phyloP scores from a whole-genome alignment of 2,113 vertebrate species.

The Engystomops pustulosus region DNA sequence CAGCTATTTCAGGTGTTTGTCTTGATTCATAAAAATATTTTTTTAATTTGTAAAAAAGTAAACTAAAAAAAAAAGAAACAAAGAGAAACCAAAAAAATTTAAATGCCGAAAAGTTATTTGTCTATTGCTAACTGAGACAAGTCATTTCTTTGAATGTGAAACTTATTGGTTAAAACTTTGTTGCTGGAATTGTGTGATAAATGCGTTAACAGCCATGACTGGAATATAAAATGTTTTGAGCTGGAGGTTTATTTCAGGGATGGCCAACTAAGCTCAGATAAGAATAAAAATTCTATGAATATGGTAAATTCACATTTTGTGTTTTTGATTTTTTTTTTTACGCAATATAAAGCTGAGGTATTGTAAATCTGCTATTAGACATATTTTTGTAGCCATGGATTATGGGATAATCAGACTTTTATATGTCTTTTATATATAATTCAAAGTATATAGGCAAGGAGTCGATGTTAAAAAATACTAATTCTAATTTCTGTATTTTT shows the following conservation, averaged over 20 bases:
- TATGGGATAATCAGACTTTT: background rate
- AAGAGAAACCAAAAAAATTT: no score
- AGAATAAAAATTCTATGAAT: slow-evolving; percentile 49
- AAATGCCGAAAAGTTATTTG: slow-evolving; percentile 17
- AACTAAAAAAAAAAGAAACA: no score
- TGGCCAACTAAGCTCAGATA: slow-evolving; percentile 45
- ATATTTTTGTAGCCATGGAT: background rate
- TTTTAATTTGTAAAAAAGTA: slow-evolving; percentile 9
- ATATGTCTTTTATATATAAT: background rate
- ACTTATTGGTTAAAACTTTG: background rate
- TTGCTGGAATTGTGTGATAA: slow-evolving; percentile 45
- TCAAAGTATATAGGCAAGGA: no score
- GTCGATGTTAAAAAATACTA: background rate
- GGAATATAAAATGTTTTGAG: slow-evolving; percentile 7
- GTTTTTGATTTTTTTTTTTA: background rate
- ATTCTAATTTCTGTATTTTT: background rate
- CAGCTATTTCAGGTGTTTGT: slow-evolving; percentile 45
- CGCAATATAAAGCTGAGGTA: background rate
- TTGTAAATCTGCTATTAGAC: slow-evolving; percentile 10
- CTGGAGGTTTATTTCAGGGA: slow-evolving; percentile 53
- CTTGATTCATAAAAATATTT: slow-evolving; percentile 48
- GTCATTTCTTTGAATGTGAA: slow-evolving; percentile 1
- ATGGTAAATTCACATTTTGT: slow-evolving; percentile 7
- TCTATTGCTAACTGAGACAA: slow-evolving; percentile 8
- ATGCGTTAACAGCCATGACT: slow-evolving; percentile 8